phyloP scores from a whole-genome alignment of 2,113 vertebrate genomes.

The Tachycineta bicolor region DNA sequence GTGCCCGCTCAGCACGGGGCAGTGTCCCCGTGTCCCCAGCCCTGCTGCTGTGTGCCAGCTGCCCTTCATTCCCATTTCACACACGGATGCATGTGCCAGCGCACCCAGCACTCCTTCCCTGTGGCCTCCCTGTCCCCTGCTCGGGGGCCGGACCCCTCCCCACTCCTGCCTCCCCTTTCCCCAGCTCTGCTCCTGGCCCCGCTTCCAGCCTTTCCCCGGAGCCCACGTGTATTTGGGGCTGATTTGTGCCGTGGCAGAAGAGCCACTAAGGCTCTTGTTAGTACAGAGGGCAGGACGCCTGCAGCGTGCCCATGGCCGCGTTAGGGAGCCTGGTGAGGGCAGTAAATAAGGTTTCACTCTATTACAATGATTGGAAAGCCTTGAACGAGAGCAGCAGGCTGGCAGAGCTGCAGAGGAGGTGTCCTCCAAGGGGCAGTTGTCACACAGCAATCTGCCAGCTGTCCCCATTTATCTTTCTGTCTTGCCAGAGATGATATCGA shows the following conservation, averaged over 20 bases:
- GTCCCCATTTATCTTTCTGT: background rate
- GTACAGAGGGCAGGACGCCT: background rate
- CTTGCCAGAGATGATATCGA: background rate
- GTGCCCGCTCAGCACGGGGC: background rate
- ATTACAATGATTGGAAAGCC: background rate
- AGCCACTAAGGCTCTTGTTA: background rate
- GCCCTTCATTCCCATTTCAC: background rate
- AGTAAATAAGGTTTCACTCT: conserved; percentile 49
- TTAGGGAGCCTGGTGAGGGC: background rate
- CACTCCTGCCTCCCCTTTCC: too few species aligned
- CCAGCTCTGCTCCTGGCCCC: background rate
- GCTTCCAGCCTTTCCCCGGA: background rate
- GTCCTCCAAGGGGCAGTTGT: conserved; percentile 40
- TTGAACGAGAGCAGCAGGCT: background rate
- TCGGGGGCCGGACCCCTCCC: background rate
- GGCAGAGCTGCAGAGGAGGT: conserved; percentile 8
- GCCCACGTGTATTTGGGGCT: background rate
- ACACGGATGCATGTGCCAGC: accelerated
- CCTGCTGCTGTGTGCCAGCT: background rate
- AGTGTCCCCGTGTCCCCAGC: background rate
- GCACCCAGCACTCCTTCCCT: background rate
- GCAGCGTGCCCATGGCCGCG: background rate
- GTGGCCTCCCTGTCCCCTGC: background rate
- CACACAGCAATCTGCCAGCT: background rate
- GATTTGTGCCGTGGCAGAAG: background rate